phyloP scores from a whole-genome alignment of 2,797 vertebrate species.

The Pangasius macronema region DNA sequence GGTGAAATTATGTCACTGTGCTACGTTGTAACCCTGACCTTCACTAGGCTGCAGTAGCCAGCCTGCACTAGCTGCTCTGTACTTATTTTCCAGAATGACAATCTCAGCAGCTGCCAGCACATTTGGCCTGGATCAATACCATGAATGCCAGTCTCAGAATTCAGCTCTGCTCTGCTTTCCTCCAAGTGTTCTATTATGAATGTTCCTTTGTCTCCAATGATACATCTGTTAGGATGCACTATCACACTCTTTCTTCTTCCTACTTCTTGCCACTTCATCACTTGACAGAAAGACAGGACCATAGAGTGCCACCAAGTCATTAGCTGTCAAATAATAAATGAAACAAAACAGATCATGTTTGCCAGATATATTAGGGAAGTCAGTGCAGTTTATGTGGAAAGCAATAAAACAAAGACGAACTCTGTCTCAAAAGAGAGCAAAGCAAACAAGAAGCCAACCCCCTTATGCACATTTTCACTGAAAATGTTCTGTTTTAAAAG shows the following conservation, averaged over 20 bases:
- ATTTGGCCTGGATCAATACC: constrained; percentile 43
- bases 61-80: constrained; percentile 8
- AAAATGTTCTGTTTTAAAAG: background rate
- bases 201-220: constrained; percentile 48
- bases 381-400: background rate
- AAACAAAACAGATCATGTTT: constrained; percentile 59
- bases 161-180: constrained; percentile 8
- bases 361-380: constrained; percentile 35
- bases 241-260: constrained; percentile 44
- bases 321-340: constrained; percentile 62
- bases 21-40: constrained; percentile 14
- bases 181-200: constrained; percentile 49
- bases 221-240: constrained; percentile 53
- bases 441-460: background rate
- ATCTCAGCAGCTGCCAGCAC: constrained; percentile 35
- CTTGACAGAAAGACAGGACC: constrained; percentile 65
- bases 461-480: background rate
- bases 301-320: constrained; percentile 58
- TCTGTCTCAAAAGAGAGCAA: background rate
- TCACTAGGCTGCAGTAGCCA: background rate
- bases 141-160: constrained; percentile 35
- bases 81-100: constrained; percentile 22
- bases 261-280: constrained; percentile 30
- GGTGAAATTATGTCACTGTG: background rate
- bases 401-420: background rate